Percentiles rank a stretch among this genome's conserved stretches.
Evolutionary conservation across 2,888 invertebrate genomes (phyloP).

Genomic region (Phorcus lineatus): DNA sequence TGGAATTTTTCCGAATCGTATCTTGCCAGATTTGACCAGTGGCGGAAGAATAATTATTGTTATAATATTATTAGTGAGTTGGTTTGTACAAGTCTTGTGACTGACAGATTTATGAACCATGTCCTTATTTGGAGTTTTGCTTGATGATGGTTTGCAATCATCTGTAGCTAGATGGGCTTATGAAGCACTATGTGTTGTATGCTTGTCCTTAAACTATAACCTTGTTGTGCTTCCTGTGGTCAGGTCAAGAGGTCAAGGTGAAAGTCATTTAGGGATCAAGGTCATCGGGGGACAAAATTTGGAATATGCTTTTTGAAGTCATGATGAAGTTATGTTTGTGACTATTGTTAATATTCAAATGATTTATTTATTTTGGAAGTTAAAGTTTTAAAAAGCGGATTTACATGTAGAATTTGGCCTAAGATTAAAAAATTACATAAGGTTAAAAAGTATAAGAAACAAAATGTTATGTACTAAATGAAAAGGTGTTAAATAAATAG

Average conservation of each 20-base stretch:
- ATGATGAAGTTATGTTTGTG: too few species aligned
- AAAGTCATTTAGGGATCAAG: too few species aligned
- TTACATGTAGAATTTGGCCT: too few species aligned
- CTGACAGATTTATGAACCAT: conserved; percentile 8
- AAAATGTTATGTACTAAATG: too few species aligned
- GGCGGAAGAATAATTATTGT: background rate
- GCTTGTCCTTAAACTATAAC: background rate
- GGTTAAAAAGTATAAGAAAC: too few species aligned
- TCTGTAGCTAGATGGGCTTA: background rate
- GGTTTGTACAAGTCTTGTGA: background rate
- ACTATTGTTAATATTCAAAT: too few species aligned
- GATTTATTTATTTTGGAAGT: too few species aligned
- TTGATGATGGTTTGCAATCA: background rate
- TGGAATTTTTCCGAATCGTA: background rate
- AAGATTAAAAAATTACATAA: too few species aligned
- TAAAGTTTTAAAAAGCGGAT: too few species aligned
- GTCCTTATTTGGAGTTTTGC: conserved; percentile 6
- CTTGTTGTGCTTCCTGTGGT: conserved; percentile 1
- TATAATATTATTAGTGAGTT: conserved; percentile 9
- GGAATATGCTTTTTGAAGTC: too few species aligned
- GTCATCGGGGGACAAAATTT: too few species aligned
- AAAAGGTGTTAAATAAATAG: too few species aligned
- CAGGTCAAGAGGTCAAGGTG: background rate
- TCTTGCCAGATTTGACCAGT: conserved; percentile 13
- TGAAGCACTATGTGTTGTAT: background rate